Percentiles rank a stretch among this genome's conserved stretches.
These are phyloP conservation scores for Zophobas morio DNA, from an alignment of 1,140 invertebrate species.

Conservation along the genomic window DNA sequence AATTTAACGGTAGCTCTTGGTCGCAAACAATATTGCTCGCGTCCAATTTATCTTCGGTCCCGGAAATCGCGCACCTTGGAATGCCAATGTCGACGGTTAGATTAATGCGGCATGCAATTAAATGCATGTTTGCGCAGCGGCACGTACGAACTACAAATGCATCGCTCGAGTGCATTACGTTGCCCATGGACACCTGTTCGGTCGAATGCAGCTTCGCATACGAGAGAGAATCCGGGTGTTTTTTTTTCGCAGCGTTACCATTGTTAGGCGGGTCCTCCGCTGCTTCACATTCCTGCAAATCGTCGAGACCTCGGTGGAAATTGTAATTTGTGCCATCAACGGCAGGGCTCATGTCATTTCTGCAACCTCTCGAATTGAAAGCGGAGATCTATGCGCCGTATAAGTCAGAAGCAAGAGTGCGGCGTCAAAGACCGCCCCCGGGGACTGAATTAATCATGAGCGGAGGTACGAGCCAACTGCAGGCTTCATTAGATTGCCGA, in stretches of 20 bases:
- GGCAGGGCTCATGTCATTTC: conserved; percentile 27
- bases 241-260: not conserved
- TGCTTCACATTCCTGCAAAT: conserved; percentile 14
- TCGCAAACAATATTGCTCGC: not conserved
- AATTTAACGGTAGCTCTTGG: no score
- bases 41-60: conserved; percentile 19
- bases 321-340: conserved; percentile 42
- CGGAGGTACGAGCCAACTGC: conserved; percentile 42
- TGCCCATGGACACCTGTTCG: conserved; percentile 36
- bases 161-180: conserved; percentile 3
- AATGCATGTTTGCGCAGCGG: conserved; percentile 35
- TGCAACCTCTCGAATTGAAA: conserved; percentile 50
- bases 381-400: conserved; percentile 46
- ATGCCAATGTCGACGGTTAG: conserved; percentile 33
- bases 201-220: conserved; percentile 20
- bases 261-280: not conserved
- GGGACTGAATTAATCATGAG: conserved; percentile 47
- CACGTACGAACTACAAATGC: conserved; percentile 24
- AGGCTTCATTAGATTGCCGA: conserved; percentile 40
- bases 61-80: conserved; percentile 31
- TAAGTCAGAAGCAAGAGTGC: conserved; percentile 45
- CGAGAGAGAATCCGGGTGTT: not conserved
- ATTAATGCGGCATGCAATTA: conserved; percentile 47
- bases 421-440: conserved; percentile 44
- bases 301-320: conserved; percentile 12